A percentile compares a stretch with the other conserved stretches of the same genome.
phyloP scores from a whole-genome alignment of 1,140 invertebrate species.

The Achatina immaculata region DNA sequence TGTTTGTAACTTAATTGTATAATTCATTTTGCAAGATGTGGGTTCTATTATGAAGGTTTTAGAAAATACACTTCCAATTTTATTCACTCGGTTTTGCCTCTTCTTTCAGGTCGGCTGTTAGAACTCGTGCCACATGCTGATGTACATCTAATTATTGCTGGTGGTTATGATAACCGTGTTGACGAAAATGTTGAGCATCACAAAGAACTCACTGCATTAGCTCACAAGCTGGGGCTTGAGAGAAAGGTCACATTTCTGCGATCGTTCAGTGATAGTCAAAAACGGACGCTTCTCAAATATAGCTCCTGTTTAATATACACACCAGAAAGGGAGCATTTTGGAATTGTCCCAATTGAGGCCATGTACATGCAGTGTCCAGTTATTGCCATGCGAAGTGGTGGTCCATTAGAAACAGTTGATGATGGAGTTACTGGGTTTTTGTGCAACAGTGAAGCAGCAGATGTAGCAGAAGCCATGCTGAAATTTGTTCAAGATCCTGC shows the following conservation, averaged over 20 bases:
- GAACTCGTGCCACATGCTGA: slow-evolving; percentile 66
- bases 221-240: slow-evolving; percentile 78
- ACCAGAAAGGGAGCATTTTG: slow-evolving; percentile 97
- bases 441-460: slow-evolving; percentile 77
- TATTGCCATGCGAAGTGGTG: slow-evolving; percentile 94
- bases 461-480: slow-evolving; percentile 86
- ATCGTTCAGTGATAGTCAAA: slow-evolving; percentile 88
- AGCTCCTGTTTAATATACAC: slow-evolving; percentile 92
- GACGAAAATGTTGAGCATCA: slow-evolving; percentile 91
- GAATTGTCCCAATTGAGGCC: slow-evolving; percentile 98
- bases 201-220: slow-evolving; percentile 80
- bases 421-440: slow-evolving; percentile 92
- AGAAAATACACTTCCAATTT: no score
- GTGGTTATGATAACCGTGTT: slow-evolving; percentile 94
- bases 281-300: slow-evolving; percentile 83
- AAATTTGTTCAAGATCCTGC: slow-evolving; percentile 76
- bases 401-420: slow-evolving; percentile 92
- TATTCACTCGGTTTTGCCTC: slow-evolving; percentile 8
- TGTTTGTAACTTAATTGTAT: no score
- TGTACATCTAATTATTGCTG: slow-evolving; percentile 91
- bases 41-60: no score
- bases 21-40: no score
- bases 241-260: slow-evolving; percentile 86
- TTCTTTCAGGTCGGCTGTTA: slow-evolving; percentile 57
- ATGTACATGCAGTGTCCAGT: slow-evolving; percentile 96